These are phyloP conservation scores for Somateria mollissima DNA, from an alignment of 2,797 vertebrate genomes.

Conservation along the genomic window DNA sequence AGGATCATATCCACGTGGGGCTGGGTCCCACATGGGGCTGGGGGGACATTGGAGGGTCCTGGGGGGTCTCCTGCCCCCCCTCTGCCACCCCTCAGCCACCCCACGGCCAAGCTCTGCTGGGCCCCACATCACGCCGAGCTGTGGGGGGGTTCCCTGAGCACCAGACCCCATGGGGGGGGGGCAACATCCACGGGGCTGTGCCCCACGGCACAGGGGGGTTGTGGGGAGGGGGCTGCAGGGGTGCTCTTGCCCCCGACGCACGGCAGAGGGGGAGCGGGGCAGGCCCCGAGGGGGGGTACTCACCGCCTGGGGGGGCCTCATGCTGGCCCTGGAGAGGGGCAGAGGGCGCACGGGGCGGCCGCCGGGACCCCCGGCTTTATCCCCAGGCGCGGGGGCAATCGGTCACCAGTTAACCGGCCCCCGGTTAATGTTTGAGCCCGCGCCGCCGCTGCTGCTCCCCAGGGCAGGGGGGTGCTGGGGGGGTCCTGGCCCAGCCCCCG, in stretches of 20 bases:
- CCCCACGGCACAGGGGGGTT: background rate
- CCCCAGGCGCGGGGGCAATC: background rate
- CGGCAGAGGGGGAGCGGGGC: no score
- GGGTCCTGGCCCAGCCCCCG: background rate
- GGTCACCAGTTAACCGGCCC: background rate
- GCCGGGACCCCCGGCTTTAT: background rate
- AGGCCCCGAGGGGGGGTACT: background rate
- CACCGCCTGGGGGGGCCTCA: background rate
- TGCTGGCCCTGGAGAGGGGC: background rate
- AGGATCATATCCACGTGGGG: no score
- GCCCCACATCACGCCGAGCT: background rate
- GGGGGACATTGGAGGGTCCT: rapidly evolving
- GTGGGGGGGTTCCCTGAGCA: background rate
- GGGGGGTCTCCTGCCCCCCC: no score
- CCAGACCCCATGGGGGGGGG: background rate
- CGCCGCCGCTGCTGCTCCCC: background rate
- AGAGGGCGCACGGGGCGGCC: background rate
- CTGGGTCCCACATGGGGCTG: background rate
- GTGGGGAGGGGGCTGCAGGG: no score
- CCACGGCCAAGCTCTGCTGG: background rate
- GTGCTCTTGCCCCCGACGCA: background rate
- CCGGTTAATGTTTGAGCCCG: background rate
- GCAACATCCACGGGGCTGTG: background rate
- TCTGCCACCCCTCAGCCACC: no score
- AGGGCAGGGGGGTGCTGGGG: background rate